Evolutionary conservation across 2,797 vertebrate species (phyloP).

Genomic region (Dromococcyx pavoninus): DNA sequence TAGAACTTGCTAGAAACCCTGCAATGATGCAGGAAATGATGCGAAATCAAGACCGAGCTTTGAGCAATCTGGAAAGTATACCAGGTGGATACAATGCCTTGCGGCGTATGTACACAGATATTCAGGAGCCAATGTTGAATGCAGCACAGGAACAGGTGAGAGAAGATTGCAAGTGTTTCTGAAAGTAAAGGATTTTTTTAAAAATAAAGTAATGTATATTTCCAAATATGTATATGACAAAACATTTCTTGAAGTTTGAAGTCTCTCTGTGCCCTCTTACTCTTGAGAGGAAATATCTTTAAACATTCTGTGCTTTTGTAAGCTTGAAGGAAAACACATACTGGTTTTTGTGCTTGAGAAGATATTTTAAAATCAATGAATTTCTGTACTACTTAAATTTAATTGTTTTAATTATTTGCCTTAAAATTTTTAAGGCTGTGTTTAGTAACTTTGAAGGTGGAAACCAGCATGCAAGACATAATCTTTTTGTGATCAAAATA

Average conservation of each 20-base stretch:
- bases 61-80: slow-evolving; percentile 85
- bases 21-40: slow-evolving; percentile 88
- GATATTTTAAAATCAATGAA: not conserved
- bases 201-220: not conserved
- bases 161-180: not conserved
- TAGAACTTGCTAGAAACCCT: slow-evolving; percentile 84
- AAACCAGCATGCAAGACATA: not conserved
- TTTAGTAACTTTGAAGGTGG: not conserved
- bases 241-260: not conserved
- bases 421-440: not conserved
- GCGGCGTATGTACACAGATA: slow-evolving; percentile 83
- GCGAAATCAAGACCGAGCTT: slow-evolving; percentile 83
- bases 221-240: not conserved
- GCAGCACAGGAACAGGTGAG: slow-evolving; percentile 84
- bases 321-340: not conserved
- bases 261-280: not conserved
- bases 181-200: not conserved
- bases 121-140: slow-evolving; percentile 84
- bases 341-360: not conserved
- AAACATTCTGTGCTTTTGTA: not conserved
- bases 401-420: not conserved
- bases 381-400: not conserved
- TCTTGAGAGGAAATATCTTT: not conserved
- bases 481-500: not conserved
- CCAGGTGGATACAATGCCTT: slow-evolving; percentile 84